A percentile compares a stretch with the other conserved stretches of the same genome.
These are phyloP conservation scores for Bolborhynchus lineola DNA, from an alignment of 2,113 vertebrate genomes.

Conservation along the genomic window DNA sequence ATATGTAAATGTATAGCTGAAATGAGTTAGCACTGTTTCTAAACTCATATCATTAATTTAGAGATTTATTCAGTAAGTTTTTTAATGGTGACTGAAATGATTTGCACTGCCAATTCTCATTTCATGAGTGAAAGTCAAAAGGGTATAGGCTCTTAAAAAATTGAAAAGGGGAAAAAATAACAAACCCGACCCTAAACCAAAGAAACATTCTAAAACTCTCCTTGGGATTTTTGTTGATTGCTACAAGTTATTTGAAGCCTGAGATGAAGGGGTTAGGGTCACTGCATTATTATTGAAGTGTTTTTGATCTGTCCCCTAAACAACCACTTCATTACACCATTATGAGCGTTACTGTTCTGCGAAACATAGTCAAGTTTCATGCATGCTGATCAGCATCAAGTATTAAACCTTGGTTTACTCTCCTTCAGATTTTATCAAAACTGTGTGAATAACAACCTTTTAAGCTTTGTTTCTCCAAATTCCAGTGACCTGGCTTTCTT, in stretches of 20 bases:
- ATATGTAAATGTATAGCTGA: background rate
- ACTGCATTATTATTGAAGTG: background rate
- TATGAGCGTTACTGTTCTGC: background rate
- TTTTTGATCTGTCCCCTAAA: background rate
- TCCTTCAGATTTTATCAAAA: background rate
- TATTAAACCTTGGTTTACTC: background rate
- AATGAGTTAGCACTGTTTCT: background rate
- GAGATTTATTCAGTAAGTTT: background rate
- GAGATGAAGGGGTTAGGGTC: background rate
- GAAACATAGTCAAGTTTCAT: background rate
- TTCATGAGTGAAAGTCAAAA: background rate
- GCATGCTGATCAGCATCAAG: background rate
- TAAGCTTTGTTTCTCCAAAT: background rate
- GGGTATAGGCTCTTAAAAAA: background rate
- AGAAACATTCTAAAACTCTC: background rate
- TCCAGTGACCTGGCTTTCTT: background rate
- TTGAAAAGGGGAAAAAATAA: background rate
- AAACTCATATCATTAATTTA: background rate
- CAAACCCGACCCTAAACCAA: background rate
- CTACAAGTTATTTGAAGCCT: background rate
- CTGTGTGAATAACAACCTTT: background rate
- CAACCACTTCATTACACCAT: background rate
- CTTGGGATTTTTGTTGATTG: background rate
- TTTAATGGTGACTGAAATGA: background rate
- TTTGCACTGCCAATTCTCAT: background rate